Percentiles rank a stretch among this genome's conserved stretches.
Conservation (phyloP, 2,888 invertebrate genomes). For the Sepioteuthis lessoniana region DNA sequence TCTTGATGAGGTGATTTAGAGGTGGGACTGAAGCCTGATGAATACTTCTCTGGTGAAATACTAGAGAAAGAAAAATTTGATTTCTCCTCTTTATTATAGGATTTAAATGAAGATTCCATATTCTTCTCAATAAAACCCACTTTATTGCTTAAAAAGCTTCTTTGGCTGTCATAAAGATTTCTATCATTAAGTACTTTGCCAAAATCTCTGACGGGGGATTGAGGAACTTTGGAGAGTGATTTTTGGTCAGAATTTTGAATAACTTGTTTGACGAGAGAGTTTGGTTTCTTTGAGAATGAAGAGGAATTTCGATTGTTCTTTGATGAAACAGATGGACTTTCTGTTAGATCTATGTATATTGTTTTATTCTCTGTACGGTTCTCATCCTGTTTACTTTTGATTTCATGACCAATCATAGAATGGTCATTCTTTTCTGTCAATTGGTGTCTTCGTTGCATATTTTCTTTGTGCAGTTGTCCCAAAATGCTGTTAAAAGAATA, state of each 20-base stretch:
- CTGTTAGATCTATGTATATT: not conserved
- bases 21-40: not conserved
- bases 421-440: not conserved
- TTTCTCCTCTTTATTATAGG: not conserved
- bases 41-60: not conserved
- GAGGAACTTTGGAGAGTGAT: not conserved
- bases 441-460: slow-evolving; percentile 7
- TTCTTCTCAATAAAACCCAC: not conserved
- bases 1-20: not conserved
- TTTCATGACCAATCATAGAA: not conserved
- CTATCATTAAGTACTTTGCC: not conserved
- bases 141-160: not conserved
- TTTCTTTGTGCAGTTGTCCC: slow-evolving; percentile 45
- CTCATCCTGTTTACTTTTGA: not conserved
- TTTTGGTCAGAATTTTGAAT: slow-evolving; percentile 2
- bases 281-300: not conserved
- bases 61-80: not conserved
- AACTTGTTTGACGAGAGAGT: not conserved
- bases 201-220: not conserved
- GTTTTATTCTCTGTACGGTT: not conserved
- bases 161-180: not conserved
- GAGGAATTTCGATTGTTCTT: not conserved
- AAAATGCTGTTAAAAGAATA: slow-evolving; percentile 25
- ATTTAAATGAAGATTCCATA: not conserved
- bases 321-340: not conserved